These are phyloP conservation scores for Aphidius gifuensis DNA, from an alignment of 1,140 invertebrate species.

Conservation along the genomic window DNA sequence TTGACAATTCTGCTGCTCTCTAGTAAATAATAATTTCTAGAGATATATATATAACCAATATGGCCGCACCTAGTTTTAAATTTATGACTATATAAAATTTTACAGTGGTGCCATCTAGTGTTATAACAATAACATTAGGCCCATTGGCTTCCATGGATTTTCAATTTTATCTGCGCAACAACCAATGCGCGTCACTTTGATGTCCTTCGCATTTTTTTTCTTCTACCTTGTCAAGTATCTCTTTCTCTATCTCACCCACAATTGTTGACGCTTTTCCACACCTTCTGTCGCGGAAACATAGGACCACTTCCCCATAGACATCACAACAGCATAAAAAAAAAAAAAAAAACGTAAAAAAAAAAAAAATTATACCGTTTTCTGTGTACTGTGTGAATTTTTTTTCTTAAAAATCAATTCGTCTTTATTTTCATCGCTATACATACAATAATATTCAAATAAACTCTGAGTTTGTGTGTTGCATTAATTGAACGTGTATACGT, in stretches of 20 bases:
- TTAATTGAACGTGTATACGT: neutral
- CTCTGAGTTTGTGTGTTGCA: neutral
- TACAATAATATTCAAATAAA: conserved; percentile 18
- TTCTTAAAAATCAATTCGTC: conserved; percentile 2
- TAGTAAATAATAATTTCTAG: too few relatives aligned
- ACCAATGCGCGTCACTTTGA: neutral
- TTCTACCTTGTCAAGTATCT: conserved; percentile 1
- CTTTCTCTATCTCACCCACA: neutral
- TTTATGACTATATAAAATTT: too few relatives aligned
- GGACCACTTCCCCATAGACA: neutral
- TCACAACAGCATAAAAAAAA: neutral
- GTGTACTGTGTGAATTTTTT: neutral
- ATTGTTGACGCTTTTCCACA: conserved; percentile 25
- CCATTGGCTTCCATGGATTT: conserved; percentile 4
- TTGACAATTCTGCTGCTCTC: too few relatives aligned
- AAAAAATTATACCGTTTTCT: neutral
- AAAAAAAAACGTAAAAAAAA: too few relatives aligned
- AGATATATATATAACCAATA: too few relatives aligned
- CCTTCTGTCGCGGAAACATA: conserved; percentile 9
- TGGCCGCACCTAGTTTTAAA: too few relatives aligned
- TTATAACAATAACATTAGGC: too few relatives aligned
- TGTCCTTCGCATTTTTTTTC: conserved; percentile 12
- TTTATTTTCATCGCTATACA: neutral
- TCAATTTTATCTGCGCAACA: neutral
- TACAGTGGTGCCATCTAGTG: too few relatives aligned